Base-by-base conservation (phyloP, 2,113 vertebrate species). In the Recurvirostra avosetta region DNA sequence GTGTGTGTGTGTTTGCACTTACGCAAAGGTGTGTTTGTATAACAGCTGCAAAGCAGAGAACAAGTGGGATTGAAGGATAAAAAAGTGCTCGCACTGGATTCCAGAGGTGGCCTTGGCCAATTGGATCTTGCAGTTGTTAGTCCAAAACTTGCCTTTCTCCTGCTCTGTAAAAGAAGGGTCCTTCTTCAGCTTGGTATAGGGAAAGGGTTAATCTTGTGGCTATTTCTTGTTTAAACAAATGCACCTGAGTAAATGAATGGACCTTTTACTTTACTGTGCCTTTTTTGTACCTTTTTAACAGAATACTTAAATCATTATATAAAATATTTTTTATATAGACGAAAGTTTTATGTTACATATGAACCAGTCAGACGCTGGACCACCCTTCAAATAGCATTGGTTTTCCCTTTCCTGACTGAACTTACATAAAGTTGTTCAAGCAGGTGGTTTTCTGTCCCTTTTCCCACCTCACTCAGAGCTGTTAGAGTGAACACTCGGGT, bases 231-330 rank as follows among this genome's bases (percentile, higher is more conserved):
- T 96, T 94, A 94, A 95, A 93, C 94, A 96, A 96, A 90, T 40
- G 63, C 92, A 97, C 95, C 91, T 93, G 93, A 85, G 86, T 92
- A 97, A 97, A 96, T 92, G 78, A 97, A 93, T 53, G 83, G 88
- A 87, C 86, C 36, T 86, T 94, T 96, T 79, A 94, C 86, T 94
- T 92, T 72, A 88, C 80, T 94, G 49, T 83, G 92, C 74, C 32
- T 82, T 93, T 96, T 93, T 86, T 73, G 58, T 96, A 93, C 83
- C 86, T 91, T 93, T 96, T 96, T 94, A 96, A 94, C 94, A 95
- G 80, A 96, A 83, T 91, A 88, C 88, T 96, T 95, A 97, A 97
- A 88, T 94, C 84, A 96, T 94, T 91, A 92, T 72, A 96, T 95
- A 97, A 94, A 97, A 80, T 88, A 25, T 36, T 76, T 95, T 93